Base-by-base conservation (phyloP, 2,797 vertebrate genomes). In the Okamejei kenojei region DNA sequence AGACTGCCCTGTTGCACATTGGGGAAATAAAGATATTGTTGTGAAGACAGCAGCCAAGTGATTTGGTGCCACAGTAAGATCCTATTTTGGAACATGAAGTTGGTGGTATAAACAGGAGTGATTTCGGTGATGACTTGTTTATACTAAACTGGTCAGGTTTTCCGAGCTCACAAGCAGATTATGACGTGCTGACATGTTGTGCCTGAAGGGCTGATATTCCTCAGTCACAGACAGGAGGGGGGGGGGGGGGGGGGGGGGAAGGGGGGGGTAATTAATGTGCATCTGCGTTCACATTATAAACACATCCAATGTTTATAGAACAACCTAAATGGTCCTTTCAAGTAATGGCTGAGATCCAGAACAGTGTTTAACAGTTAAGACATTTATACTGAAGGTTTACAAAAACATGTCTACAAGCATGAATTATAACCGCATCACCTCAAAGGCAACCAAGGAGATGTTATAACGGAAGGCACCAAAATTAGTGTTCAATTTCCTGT, bases 221-320 rank as follows among this genome's bases (percentile, higher is more conserved):
- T 94, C 95, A 96, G 95, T 95, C 95, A 94, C 94, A 94, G 93
- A 94, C 95, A n/a, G n/a, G n/a, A n/a, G n/a, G n/a, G n/a, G n/a
- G n/a, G n/a, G n/a, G n/a, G n/a, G n/a, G n/a, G n/a, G n/a, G n/a
- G n/a, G n/a, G n/a, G n/a, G n/a, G n/a, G n/a, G n/a, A n/a, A n/a
- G n/a, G n/a, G 93, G 94, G 93, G 94, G 93, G 93, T 95, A 95
- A 96, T 95, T 94, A 94, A 95, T 95, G 95, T 94, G 94, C 94
- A 95, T 94, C 94, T 95, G 94, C 94, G 93, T 93, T 95, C 94
- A 58, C 94, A 95, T 95, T 96, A 95, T 95, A 96, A 95, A 96
- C 95, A 96, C 79, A 80, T 93, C 93, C 93, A 94, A 95, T 95
- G 93, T 93, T 94, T 94, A 94, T 94, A 93, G 90, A 92, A 92